These are phyloP conservation scores for Sinocyclocheilus anophthalmus DNA, from an alignment of 2,113 vertebrate species.

Conservation along the genomic window DNA sequence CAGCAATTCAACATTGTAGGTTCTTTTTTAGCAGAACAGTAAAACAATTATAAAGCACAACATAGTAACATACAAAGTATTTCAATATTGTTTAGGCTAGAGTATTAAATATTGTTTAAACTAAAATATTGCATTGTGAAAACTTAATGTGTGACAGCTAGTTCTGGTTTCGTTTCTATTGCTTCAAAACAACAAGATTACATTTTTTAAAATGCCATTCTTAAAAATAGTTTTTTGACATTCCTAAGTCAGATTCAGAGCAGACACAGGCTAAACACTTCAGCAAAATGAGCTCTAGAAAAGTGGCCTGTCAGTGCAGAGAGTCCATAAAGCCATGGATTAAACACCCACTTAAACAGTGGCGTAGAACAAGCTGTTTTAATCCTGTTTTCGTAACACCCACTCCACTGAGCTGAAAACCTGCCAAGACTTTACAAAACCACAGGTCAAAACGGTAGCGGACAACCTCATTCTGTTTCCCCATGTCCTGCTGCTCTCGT, in stretches of 20 bases:
- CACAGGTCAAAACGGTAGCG: constrained; percentile 8
- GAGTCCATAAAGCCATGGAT: constrained; percentile 49
- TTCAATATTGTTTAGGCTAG: neutral
- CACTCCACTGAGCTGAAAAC: constrained; percentile 49
- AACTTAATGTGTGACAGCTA: no score
- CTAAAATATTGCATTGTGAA: neutral
- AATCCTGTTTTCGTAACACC: constrained; percentile 53
- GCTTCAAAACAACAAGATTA: no score
- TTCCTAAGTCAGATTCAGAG: constrained; percentile 33
- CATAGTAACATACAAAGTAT: neutral
- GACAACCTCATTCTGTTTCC: neutral
- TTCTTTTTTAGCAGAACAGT: neutral
- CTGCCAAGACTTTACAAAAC: constrained; percentile 24
- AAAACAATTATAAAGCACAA: neutral
- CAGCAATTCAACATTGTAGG: neutral
- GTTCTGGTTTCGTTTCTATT: no score
- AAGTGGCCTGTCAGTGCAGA: constrained; percentile 38
- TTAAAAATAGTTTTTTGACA: constrained; percentile 34
- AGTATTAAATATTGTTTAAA: neutral
- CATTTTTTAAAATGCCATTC: constrained; percentile 56
- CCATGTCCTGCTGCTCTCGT: neutral
- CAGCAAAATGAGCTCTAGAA: constrained; percentile 52
- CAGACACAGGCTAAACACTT: constrained; percentile 27
- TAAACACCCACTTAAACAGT: constrained; percentile 56
- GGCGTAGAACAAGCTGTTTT: constrained; percentile 54